Evolutionary conservation across 2,113 vertebrate genomes (phyloP).

Genomic region (Benitochromis conjunctus): DNA sequence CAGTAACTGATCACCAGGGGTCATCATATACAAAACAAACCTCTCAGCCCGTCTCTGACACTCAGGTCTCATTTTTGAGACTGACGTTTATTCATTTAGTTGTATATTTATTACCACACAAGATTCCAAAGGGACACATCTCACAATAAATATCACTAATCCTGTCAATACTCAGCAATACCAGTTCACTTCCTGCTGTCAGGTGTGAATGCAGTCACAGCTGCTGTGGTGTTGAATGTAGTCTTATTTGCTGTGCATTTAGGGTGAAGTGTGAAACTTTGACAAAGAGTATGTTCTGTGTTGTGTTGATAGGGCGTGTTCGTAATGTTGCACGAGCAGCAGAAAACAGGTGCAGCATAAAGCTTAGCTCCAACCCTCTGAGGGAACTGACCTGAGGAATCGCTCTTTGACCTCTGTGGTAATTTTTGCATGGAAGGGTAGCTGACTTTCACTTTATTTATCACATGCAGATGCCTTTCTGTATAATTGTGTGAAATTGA

Average conservation of each 20-base stretch:
- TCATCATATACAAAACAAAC: neutral
- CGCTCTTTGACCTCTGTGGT: neutral
- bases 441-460: neutral
- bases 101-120: neutral
- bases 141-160: neutral
- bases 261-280: neutral
- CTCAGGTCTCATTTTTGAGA: neutral
- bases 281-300: neutral
- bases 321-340: neutral
- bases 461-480: neutral
- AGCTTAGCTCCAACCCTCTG: neutral
- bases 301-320: neutral
- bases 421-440: rapidly evolving
- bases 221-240: neutral
- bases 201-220: neutral
- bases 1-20: neutral
- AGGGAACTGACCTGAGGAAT: neutral
- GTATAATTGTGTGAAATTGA: neutral
- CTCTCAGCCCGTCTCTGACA: neutral
- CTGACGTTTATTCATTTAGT: neutral
- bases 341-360: neutral
- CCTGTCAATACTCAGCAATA: neutral
- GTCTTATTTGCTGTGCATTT: neutral
- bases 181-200: neutral
- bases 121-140: neutral